Evolutionary conservation across 1,140 invertebrate genomes (phyloP).

Genomic region (Gryllus bimaculatus): DNA sequence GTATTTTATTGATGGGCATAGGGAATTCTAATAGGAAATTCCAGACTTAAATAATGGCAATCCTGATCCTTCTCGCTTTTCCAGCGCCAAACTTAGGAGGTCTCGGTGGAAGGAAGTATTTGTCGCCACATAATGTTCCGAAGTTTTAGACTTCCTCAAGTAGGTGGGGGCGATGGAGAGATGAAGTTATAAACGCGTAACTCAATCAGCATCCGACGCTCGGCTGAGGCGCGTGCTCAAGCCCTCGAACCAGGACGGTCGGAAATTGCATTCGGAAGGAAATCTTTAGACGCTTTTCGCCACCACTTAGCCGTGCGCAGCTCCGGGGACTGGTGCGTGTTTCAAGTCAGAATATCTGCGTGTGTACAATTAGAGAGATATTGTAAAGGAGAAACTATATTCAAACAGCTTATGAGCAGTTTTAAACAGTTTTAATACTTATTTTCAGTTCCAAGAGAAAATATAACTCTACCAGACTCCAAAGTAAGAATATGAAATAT

Average conservation of each 20-base stretch:
- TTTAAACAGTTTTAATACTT: no score
- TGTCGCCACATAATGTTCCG: not conserved
- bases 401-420: no score
- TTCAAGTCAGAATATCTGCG: no score
- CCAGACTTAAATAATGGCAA: slow-evolving; percentile 7
- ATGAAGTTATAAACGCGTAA: slow-evolving; percentile 5
- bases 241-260: not conserved
- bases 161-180: not conserved
- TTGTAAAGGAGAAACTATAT: no score
- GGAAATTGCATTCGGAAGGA: not conserved
- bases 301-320: not conserved
- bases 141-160: not conserved
- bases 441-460: no score
- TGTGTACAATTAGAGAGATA: no score
- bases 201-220: not conserved
- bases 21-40: slow-evolving; percentile 21
- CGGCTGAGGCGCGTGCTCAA: not conserved
- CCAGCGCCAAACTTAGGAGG: not conserved
- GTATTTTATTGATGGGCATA: slow-evolving; percentile 17
- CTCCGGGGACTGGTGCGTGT: no score
- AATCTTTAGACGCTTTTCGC: not conserved
- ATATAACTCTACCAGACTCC: no score
- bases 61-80: not conserved
- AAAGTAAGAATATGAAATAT: no score
- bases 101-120: not conserved